phyloP scores from a whole-genome alignment of 92 coral and sea anemone species.

The Zoanthus gigantus region DNA sequence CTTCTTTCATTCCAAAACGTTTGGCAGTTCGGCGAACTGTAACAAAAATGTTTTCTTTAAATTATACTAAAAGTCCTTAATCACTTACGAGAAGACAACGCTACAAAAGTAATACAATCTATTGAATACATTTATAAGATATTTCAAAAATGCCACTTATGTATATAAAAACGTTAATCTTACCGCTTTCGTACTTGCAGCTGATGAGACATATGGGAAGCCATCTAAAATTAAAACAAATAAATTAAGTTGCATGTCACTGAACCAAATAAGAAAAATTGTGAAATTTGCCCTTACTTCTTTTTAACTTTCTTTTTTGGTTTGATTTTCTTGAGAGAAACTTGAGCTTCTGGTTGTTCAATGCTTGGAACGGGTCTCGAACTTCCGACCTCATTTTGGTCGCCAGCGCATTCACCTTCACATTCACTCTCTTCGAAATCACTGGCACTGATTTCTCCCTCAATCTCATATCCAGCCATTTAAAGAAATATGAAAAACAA shows the following conservation, averaged over 20 bases:
- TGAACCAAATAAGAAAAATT: background rate
- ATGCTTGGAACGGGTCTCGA: conserved; percentile 57
- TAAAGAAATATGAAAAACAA: background rate
- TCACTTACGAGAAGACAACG: background rate
- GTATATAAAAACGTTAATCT: conserved; percentile 30
- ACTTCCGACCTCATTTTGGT: conserved; percentile 51
- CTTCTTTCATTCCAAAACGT: conserved; percentile 97
- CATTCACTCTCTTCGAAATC: conserved; percentile 91
- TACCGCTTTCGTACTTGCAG: conserved; percentile 99
- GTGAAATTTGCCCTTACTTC: conserved; percentile 58
- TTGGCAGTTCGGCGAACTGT: conserved; percentile 93
- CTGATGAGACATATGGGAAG: conserved; percentile 86
- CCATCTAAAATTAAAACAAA: conserved; percentile 69
- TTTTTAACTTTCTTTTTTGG: conserved; percentile 85
- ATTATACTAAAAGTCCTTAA: background rate
- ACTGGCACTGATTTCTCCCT: conserved; percentile 85
- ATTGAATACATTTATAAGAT: background rate
- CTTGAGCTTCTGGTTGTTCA: conserved; percentile 58
- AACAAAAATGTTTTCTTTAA: conserved; percentile 1
- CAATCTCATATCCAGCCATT: conserved; percentile 92
- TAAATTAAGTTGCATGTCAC: background rate
- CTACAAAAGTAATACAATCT: background rate
- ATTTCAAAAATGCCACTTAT: background rate
- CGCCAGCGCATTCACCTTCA: conserved; percentile 93
- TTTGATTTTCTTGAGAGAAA: conserved; percentile 80